phyloP scores from a whole-genome alignment of 1,140 invertebrate genomes.

The Cyclina sinensis region DNA sequence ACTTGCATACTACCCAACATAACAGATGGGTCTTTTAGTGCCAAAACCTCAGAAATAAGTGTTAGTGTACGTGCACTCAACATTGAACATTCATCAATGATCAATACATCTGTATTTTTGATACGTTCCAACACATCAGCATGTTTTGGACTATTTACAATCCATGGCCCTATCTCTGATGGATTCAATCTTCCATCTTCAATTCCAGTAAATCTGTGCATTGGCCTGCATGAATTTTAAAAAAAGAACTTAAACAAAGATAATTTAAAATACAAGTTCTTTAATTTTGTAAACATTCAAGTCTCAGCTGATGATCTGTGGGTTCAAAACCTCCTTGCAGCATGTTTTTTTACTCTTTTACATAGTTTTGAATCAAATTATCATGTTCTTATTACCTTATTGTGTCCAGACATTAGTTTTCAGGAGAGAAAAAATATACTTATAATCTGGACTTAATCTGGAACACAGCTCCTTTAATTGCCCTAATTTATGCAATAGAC shows the following conservation, averaged over 20 bases:
- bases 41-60: slow-evolving; percentile 37
- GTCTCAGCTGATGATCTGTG: no score
- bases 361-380: no score
- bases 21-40: slow-evolving; percentile 9
- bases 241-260: background rate
- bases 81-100: slow-evolving; percentile 69
- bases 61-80: slow-evolving; percentile 48
- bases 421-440: no score
- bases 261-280: background rate
- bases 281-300: no score
- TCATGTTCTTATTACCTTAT: no score
- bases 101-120: no score
- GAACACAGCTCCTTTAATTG: no score
- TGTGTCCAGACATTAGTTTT: no score
- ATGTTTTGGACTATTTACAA: slow-evolving; percentile 9
- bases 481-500: no score
- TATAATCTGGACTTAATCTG: no score
- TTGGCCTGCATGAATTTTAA: background rate
- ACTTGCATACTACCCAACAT: slow-evolving; percentile 57
- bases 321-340: no score
- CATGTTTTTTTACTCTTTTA: no score
- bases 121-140: slow-evolving; percentile 13
- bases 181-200: slow-evolving; percentile 12
- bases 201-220: slow-evolving; percentile 57
- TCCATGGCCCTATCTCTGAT: background rate